Evolutionary conservation across 1,140 invertebrate species (phyloP), one percentile per base, ranked within the genome.

Genomic region (Physella acuta): DNA sequence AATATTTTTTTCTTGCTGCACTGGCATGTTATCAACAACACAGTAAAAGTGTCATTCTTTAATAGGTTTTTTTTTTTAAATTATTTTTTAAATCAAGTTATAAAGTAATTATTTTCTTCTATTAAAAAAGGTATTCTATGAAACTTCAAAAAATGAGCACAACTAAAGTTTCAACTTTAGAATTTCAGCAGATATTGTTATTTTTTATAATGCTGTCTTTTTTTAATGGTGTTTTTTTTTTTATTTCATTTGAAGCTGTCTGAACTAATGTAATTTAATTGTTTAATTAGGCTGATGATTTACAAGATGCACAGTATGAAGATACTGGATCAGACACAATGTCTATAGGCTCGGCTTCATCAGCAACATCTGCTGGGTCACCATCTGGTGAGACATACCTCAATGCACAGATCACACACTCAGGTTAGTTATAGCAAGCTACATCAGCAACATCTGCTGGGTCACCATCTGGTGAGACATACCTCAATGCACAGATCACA

Each of bases 351-450:
- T 75, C 74, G 0, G 58, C 56, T 24, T 73, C 71, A 33, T 75
- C 74, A 2, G 56, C 70, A 4, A 69, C 71, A 20, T 75, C 74
- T 30, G 60, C 26, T 16, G 74, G 74, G 16, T 68, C 66, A 0
- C 59, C 59, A 36, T 36, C 64, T 51, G 34, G 61, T 24, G 72
- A 64, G 2, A 52, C 60, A 26, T 66, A 68, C 51, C 64, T 81
- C 11, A 67, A 70, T 5, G 79, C 77, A 20, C 74, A 76, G 36
- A 74, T 81, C 17, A 73, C 76, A 34, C 73, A 79, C 36, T 75
- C 76, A 73, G 77, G 78, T 79, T 61, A 44, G 33, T 30, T 60
- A 11, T 60, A n/a, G n/a, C n/a, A n/a, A n/a, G 58, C 56, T 24
- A 71, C 71, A 33, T 75, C 74, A 2, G 56, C 70, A 4, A 69